Conservation (phyloP, 2,113 vertebrate species). For the Opisthocomus hoazin region DNA sequence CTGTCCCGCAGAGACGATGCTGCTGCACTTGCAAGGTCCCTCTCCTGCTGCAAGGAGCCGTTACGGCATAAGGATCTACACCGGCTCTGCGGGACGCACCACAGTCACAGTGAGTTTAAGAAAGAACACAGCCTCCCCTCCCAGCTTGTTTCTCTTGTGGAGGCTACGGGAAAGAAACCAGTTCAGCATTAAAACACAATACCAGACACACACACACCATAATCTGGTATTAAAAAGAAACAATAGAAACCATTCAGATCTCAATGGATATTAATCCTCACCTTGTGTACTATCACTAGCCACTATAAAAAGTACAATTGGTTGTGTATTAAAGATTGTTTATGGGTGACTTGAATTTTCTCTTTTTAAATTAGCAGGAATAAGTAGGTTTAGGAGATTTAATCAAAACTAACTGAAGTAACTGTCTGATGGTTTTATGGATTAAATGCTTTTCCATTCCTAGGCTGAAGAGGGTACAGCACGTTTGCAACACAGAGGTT, state of each 20-base stretch:
- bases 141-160: background rate
- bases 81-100: background rate
- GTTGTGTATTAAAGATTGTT: background rate
- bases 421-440: background rate
- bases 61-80: background rate
- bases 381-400: background rate
- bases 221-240: background rate
- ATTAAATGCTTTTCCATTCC: background rate
- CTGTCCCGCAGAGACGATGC: background rate
- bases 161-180: background rate
- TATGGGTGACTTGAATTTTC: background rate
- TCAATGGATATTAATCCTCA: background rate
- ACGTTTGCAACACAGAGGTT: background rate
- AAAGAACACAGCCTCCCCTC: background rate
- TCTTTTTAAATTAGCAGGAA: background rate
- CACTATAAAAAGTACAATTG: background rate
- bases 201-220: background rate
- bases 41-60: background rate
- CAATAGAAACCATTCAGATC: background rate
- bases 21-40: background rate
- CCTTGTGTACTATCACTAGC: background rate
- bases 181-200: background rate
- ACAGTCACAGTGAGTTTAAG: background rate
- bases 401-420: slow-evolving; percentile 4
- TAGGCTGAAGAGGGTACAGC: background rate